Base-by-base conservation (phyloP, 2,113 vertebrate species). In the Cavia aperea region DNA sequence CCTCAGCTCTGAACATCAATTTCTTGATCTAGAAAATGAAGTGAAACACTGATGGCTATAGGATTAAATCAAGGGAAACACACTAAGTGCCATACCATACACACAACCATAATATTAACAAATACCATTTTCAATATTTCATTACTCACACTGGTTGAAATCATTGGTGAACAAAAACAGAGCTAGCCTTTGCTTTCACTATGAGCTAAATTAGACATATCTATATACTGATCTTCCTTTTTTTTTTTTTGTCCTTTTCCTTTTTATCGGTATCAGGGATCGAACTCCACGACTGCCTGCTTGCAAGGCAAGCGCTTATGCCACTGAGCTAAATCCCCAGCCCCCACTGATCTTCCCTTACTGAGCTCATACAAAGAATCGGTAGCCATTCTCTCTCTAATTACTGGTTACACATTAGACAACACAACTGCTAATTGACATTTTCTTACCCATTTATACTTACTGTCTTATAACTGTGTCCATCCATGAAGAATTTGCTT, bases 401-500 rank as follows among this genome's bases (percentile, higher is more conserved):
- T 12, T 86, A n/a, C 87, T 88, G 73, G 5, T 36, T 49, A 77
- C 9, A 89, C 1, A 24, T 83, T 36, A 90, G 51, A 24, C 36
- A 84, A 72, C 78, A 75, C 7, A 88, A 60, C 19, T 92, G 18
- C 54, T 86, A 24, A 29, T 16, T 12, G 4, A 51, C 36, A 24
- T 29, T 36, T 3, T 46, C 19, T 58, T 91, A 24, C 65, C 81
- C 49, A 85, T 31, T 21, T 89, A 81, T 86, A 99, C 99, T 99
- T 97, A 99, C 99, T 99, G 98, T 93, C 99, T 98, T 94, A 99
- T 99, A 90, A 99, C 98, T 0, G 99, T 99, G 96, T 99, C 99
- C 98, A 99, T 84, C 99, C 99, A 99, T 7, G 99, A 99, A 68
- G 99, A 99, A 97, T 99, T 99, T 86, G 98, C 99, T 97, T 99